phyloP scores from a whole-genome alignment of 1,140 invertebrate genomes.

The Lordiphosa mommai region DNA sequence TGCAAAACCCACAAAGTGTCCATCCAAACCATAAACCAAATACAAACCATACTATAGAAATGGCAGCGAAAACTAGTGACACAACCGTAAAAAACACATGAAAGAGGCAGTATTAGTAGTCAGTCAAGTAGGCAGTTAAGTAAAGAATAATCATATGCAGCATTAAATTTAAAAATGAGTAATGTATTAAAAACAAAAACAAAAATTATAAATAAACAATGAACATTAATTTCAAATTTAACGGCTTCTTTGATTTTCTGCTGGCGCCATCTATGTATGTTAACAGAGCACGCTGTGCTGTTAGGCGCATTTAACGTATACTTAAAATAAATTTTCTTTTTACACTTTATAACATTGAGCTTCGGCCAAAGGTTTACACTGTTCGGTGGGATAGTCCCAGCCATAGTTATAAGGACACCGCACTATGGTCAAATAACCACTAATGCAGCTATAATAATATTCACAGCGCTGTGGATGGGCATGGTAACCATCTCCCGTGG shows the following conservation, averaged over 20 bases:
- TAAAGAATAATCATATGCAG: conserved; percentile 35
- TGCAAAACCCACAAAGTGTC: neutral
- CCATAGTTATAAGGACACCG: conserved; percentile 57
- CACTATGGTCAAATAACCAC: conserved; percentile 60
- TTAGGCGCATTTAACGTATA: no score
- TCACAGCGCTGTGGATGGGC: conserved; percentile 61
- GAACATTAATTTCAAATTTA: conserved; percentile 8
- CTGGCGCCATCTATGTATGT: neutral
- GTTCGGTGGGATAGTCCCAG: conserved; percentile 48
- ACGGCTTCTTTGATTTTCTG: neutral
- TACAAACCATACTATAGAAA: conserved; percentile 13
- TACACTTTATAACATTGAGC: conserved; percentile 43
- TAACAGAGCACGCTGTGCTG: neutral
- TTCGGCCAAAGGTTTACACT: conserved; percentile 41
- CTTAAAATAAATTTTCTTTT: neutral
- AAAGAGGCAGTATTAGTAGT: conserved; percentile 45
- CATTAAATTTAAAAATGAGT: conserved; percentile 20
- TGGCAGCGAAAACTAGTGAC: conserved; percentile 6
- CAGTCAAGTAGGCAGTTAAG: conserved; percentile 31
- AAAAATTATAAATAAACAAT: neutral
- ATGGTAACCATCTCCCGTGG: conserved; percentile 31
- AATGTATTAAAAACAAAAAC: conserved; percentile 18
- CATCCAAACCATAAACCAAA: neutral
- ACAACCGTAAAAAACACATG: conserved; percentile 21
- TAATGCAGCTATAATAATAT: conserved; percentile 61